These are phyloP conservation scores for Yoshiicerus persimilis DNA, from an alignment of 1,140 invertebrate genomes.

Conservation along the genomic window DNA sequence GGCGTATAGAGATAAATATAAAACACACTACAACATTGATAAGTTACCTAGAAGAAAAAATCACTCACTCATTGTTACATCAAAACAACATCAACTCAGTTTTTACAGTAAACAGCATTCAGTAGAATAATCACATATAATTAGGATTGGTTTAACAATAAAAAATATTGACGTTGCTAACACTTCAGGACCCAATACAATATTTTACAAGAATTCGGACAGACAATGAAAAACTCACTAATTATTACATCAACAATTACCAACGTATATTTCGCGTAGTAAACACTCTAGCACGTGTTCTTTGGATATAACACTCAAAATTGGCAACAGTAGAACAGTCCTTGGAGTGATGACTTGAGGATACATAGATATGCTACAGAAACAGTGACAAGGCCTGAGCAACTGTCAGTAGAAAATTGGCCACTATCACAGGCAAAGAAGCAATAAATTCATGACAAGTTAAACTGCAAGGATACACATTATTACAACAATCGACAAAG, in stretches of 20 bases:
- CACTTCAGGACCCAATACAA: neutral
- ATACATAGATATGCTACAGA: neutral
- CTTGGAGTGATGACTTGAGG: neutral
- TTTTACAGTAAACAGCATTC: no score
- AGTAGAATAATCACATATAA: no score
- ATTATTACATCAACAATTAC: neutral
- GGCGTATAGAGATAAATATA: neutral
- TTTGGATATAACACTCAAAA: neutral
- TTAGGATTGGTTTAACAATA: no score
- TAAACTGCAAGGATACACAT: neutral
- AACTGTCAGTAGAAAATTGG: neutral
- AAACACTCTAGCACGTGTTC: no score
- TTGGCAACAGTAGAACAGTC: slow-evolving; percentile 10
- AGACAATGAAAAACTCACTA: neutral
- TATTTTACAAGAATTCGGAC: neutral
- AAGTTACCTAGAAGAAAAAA: neutral
- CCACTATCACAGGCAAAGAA: slow-evolving; percentile 18
- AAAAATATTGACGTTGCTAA: no score
- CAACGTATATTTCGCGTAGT: no score
- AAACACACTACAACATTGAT: neutral
- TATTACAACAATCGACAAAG: neutral
- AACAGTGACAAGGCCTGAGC: neutral
- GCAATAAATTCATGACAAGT: neutral
- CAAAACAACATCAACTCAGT: no score
- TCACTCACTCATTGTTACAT: neutral